These are phyloP conservation scores for Empidonax alnorum DNA, from an alignment of 2,113 vertebrate species.

Conservation along the genomic window DNA sequence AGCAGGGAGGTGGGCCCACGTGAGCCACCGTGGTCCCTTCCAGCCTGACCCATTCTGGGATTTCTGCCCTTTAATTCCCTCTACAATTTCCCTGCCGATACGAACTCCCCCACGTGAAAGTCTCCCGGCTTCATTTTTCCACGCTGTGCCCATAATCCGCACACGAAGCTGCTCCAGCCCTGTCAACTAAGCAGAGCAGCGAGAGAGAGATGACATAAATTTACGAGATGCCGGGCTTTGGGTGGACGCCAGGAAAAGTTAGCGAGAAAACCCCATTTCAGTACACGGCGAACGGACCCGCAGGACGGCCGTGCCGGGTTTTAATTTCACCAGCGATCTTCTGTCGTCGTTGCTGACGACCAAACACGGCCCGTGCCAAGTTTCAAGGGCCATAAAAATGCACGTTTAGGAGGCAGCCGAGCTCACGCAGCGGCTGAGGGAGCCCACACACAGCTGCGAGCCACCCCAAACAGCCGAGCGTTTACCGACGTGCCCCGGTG, in stretches of 20 bases:
- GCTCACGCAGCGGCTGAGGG: accelerated
- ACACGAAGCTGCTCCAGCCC: background rate
- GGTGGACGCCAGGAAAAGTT: background rate
- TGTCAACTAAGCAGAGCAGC: background rate
- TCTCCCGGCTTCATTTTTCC: background rate
- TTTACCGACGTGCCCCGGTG: background rate
- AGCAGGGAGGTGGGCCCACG: background rate
- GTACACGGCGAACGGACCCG: background rate
- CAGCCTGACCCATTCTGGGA: background rate
- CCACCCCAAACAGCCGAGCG: background rate
- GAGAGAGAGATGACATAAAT: background rate
- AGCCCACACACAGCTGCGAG: background rate
- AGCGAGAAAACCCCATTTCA: slow-evolving; percentile 34
- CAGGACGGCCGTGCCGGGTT: background rate
- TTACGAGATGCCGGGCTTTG: slow-evolving; percentile 12
- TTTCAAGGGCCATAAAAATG: background rate
- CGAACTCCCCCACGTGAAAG: background rate
- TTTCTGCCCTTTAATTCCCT: background rate
- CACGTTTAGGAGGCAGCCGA: background rate
- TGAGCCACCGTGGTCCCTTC: background rate
- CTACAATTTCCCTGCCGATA: background rate
- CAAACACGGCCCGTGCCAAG: slow-evolving; percentile 10
- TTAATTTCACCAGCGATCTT: slow-evolving; percentile 15
- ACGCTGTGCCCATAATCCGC: background rate
- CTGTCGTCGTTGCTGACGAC: background rate